Conservation (phyloP, 1,140 invertebrate genomes). For the Pararge aegeria region DNA sequence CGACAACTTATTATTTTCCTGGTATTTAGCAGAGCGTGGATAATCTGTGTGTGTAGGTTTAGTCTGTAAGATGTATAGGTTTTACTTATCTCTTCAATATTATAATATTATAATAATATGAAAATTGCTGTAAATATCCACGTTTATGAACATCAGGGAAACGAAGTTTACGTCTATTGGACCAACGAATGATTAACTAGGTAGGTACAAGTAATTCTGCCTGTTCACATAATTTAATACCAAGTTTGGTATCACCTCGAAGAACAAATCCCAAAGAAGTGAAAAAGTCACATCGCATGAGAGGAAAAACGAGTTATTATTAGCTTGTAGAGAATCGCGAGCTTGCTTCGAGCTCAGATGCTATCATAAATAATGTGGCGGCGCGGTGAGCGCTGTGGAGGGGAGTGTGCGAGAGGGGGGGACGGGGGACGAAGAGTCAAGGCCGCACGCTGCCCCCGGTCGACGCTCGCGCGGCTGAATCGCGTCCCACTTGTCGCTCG, state of each 20-base stretch:
- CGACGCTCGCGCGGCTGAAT: constrained; percentile 72
- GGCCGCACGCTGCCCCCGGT: constrained; percentile 85
- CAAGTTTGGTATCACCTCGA: constrained; percentile 33
- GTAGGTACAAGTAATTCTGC: neutral
- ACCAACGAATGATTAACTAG: neutral
- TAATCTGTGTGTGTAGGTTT: too few species aligned
- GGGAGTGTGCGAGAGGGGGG: constrained; percentile 40
- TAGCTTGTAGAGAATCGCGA: constrained; percentile 72
- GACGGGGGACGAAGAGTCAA: constrained; percentile 81
- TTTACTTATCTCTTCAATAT: too few species aligned
- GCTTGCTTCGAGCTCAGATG: constrained; percentile 71
- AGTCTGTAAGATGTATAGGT: too few species aligned
- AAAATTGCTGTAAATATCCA: too few species aligned
- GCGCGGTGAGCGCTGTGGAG: constrained; percentile 45
- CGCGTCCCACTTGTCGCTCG: constrained; percentile 58
- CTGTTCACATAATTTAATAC: constrained; percentile 22
- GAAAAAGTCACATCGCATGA: constrained; percentile 72
- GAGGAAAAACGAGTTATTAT: constrained; percentile 79
- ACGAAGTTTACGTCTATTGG: too few species aligned
- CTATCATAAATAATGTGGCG: constrained; percentile 77
- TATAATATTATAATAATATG: too few species aligned
- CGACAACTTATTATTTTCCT: too few species aligned
- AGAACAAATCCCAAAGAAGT: constrained; percentile 38
- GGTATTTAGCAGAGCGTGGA: too few species aligned
- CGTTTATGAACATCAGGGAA: too few species aligned